Percentiles rank a stretch among this genome's conserved stretches.
phyloP scores from a whole-genome alignment of 2,797 vertebrate genomes.

The Mus caroli region DNA sequence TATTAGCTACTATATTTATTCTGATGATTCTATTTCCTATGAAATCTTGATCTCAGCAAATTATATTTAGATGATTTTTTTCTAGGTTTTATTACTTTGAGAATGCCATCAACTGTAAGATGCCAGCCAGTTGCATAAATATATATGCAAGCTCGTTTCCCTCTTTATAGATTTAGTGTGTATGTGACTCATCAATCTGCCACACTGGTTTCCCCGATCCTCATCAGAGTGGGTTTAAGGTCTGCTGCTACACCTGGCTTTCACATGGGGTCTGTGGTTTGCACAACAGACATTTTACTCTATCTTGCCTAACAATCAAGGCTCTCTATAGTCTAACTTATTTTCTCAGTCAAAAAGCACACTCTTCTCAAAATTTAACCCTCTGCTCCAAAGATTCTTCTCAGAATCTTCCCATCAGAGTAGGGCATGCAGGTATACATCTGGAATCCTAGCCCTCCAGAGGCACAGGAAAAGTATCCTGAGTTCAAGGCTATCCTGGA shows the following conservation, averaged over 20 bases:
- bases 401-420: not conserved
- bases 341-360: not conserved
- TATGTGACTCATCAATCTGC: not conserved
- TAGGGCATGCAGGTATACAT: not conserved
- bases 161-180: not conserved
- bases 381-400: not conserved
- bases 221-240: too few species aligned
- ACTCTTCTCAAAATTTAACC: not conserved
- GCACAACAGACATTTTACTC: not conserved
- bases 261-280: not conserved
- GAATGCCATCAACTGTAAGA: not conserved
- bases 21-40: not conserved
- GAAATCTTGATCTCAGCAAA: not conserved
- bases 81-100: not conserved
- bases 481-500: not conserved
- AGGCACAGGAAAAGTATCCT: not conserved
- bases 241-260: too few species aligned
- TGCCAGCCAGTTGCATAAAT: not conserved
- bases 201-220: too few species aligned
- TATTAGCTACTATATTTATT: not conserved
- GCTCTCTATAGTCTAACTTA: not conserved
- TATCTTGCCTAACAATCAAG: not conserved
- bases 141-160: not conserved
- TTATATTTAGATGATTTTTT: not conserved
- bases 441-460: not conserved